Percentiles rank a stretch among this genome's conserved stretches.
Conservation (phyloP, 2,113 vertebrate genomes). For the Rhinolophus ferrumequinum region DNA sequence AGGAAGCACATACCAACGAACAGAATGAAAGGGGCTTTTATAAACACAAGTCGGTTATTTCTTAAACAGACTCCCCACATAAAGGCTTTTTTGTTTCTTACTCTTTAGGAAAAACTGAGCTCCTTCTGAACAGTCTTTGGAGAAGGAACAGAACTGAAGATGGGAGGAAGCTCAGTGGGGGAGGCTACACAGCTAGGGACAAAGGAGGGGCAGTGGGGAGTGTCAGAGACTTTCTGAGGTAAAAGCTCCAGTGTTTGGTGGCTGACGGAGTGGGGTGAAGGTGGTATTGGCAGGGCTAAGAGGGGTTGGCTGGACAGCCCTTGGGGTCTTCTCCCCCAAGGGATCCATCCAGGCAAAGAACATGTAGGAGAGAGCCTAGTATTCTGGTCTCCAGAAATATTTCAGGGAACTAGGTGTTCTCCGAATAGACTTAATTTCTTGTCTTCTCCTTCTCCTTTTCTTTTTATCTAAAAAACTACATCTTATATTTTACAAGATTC, state of each 20-base stretch:
- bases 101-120: conserved; percentile 73
- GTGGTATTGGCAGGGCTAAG: not conserved
- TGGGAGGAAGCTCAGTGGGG: not conserved
- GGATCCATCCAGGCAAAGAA: too few relatives aligned
- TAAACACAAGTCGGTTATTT: conserved; percentile 47
- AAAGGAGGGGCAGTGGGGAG: too few relatives aligned
- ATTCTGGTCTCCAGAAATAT: not conserved
- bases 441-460: not conserved
- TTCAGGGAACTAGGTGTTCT: not conserved
- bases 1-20: conserved; percentile 58
- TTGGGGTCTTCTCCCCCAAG: not conserved
- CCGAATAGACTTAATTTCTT: not conserved
- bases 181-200: not conserved
- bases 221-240: not conserved
- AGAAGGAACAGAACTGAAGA: not conserved
- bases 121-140: conserved; percentile 37
- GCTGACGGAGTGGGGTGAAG: not conserved
- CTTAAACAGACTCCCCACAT: conserved; percentile 70
- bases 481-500: conserved; percentile 27
- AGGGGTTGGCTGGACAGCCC: not conserved
- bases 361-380: not conserved
- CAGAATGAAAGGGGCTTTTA: conserved; percentile 75
- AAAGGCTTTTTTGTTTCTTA: conserved; percentile 72
- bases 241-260: not conserved
- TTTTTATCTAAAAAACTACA: not conserved